Conservation (phyloP, 2,888 invertebrate species). For the Aphrophora alni region DNA sequence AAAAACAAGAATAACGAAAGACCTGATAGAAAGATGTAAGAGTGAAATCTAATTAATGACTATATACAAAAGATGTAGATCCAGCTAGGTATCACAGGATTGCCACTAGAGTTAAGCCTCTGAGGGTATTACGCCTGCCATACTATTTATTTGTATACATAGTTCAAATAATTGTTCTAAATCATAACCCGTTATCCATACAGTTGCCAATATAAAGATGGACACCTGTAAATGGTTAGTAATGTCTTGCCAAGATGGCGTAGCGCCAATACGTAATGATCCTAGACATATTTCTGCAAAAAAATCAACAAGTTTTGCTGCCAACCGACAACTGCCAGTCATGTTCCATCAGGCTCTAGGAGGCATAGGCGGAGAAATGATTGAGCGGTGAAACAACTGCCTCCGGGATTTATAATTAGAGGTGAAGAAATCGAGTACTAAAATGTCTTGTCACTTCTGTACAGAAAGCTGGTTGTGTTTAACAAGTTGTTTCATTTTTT, state of each 20-base stretch:
- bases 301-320: neutral
- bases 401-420: neutral
- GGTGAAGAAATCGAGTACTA: neutral
- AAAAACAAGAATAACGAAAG: too few relatives aligned
- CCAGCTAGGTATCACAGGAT: too few relatives aligned
- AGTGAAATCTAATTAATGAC: too few relatives aligned
- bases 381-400: neutral
- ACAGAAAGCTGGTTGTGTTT: neutral
- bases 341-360: neutral
- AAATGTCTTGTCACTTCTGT: neutral
- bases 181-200: neutral
- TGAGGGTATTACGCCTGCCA: too few relatives aligned
- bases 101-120: too few relatives aligned
- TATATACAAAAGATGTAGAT: too few relatives aligned
- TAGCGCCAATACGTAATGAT: neutral
- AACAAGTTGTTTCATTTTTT: neutral
- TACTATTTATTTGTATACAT: slow-evolving; percentile 2
- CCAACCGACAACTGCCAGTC: neutral
- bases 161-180: neutral
- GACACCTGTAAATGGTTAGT: neutral
- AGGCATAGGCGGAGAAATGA: neutral
- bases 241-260: neutral
- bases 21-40: too few relatives aligned
- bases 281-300: neutral
- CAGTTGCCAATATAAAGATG: neutral